These are phyloP conservation scores for Eupithecia dodoneata DNA, from an alignment of 2,888 invertebrate species.

Conservation along the genomic window DNA sequence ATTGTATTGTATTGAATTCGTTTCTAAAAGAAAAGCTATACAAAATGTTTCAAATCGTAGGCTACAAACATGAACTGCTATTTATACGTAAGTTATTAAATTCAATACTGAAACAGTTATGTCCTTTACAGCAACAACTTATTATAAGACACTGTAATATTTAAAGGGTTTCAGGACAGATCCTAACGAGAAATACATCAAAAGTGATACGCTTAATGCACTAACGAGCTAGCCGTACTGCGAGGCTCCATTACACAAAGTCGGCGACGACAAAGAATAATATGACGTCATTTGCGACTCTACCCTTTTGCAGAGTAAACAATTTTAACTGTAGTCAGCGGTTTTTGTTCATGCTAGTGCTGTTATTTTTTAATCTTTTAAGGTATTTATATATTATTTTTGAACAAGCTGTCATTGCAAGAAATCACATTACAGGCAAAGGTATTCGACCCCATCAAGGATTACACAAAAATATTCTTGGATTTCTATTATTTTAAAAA, in stretches of 20 bases:
- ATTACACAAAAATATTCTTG: neutral
- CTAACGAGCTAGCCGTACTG: constrained; percentile 35
- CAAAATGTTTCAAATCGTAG: neutral
- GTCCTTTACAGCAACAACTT: constrained; percentile 1
- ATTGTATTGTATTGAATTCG: too few relatives aligned
- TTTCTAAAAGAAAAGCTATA: neutral
- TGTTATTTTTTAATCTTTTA: neutral
- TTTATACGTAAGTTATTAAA: neutral
- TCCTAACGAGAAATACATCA: constrained; percentile 32
- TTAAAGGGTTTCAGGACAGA: constrained; percentile 23
- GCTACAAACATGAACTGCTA: neutral
- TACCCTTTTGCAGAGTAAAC: constrained; percentile 16
- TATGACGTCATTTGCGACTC: constrained; percentile 59
- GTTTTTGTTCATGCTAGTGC: constrained; percentile 4
- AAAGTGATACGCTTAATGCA: constrained; percentile 34
- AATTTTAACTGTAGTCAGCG: constrained; percentile 7
- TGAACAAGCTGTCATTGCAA: neutral
- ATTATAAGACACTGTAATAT: constrained; percentile 13
- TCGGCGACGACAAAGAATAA: constrained; percentile 59
- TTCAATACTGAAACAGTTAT: neutral
- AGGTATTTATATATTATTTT: neutral
- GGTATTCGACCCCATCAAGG: neutral
- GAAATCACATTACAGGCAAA: neutral
- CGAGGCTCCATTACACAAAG: constrained; percentile 50
- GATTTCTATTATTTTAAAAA: neutral